Conservation (phyloP, 2,113 vertebrate genomes). For the Ammodytes marinus region DNA sequence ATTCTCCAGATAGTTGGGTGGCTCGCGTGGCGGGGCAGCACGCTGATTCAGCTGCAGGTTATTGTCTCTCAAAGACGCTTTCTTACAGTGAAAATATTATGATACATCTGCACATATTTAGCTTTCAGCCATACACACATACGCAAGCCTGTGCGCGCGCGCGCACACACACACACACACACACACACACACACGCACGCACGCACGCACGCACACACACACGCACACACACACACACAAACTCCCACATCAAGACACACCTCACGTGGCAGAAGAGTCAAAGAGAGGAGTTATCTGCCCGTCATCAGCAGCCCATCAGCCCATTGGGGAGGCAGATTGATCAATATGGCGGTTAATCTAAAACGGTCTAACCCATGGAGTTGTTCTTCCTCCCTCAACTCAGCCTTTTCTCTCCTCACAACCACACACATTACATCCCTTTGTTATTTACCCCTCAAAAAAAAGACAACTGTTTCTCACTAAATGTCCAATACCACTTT, state of each 20-base stretch:
- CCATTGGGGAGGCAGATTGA: constrained; percentile 32
- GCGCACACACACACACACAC: constrained; percentile 5
- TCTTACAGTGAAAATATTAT: constrained; percentile 85
- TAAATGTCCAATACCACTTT: constrained; percentile 38
- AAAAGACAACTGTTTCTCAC: constrained; percentile 57
- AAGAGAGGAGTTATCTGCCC: constrained; percentile 35
- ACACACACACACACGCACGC: constrained; percentile 13
- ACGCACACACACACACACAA: not conserved
- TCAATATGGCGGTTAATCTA: constrained; percentile 48
- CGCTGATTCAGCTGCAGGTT: constrained; percentile 87
- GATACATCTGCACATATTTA: constrained; percentile 87
- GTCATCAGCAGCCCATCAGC: constrained; percentile 28
- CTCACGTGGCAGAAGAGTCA: constrained; percentile 7
- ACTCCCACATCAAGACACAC: constrained; percentile 39
- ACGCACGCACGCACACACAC: constrained; percentile 6
- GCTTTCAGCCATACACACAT: constrained; percentile 40
- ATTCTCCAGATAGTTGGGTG: constrained; percentile 68
- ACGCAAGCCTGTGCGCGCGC: not conserved
- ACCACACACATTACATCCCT: constrained; percentile 2
- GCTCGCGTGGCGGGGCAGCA: constrained; percentile 74
- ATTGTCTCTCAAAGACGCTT: constrained; percentile 82
- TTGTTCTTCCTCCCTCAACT: constrained; percentile 28
- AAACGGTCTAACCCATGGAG: constrained; percentile 33
- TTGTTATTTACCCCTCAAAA: constrained; percentile 39
- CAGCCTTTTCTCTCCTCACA: not conserved